These are phyloP conservation scores for Myotis myotis DNA, from an alignment of 2,797 vertebrate species.

Conservation along the genomic window DNA sequence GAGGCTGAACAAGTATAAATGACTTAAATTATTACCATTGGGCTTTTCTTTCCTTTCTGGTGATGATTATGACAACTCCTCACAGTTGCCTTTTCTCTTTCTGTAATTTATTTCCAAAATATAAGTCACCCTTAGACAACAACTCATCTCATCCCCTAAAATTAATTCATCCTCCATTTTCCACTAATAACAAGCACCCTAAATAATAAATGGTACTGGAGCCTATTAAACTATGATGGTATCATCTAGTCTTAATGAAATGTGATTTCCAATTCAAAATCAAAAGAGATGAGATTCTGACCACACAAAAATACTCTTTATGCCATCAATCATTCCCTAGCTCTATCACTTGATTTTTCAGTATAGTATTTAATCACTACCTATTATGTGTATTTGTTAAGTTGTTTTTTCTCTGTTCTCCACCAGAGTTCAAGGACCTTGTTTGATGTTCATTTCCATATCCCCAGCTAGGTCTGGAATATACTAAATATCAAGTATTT, in stretches of 20 bases:
- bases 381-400: not conserved
- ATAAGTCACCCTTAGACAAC: not conserved
- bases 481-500: constrained; percentile 36
- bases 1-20: not conserved
- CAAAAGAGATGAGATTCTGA: not conserved
- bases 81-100: not conserved
- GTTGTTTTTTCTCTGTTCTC: not conserved
- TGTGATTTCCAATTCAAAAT: constrained; percentile 40
- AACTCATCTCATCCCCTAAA: constrained; percentile 5
- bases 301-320: not conserved
- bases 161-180: constrained; percentile 20
- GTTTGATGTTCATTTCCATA: not conserved
- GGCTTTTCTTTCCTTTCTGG: constrained; percentile 7
- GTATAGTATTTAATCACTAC: not conserved
- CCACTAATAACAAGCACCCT: constrained; percentile 13
- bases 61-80: not conserved
- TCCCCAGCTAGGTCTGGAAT: not conserved
- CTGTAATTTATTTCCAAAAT: not conserved
- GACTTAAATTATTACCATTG: constrained; percentile 12
- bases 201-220: not conserved
- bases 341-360: not conserved
- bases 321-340: not conserved
- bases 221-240: not conserved
- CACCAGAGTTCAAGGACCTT: not conserved
- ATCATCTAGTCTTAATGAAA: constrained; percentile 31